A percentile compares a stretch with the other conserved stretches of the same genome.
Conservation (phyloP, 2,888 invertebrate genomes). For the Melipona bicolor region DNA sequence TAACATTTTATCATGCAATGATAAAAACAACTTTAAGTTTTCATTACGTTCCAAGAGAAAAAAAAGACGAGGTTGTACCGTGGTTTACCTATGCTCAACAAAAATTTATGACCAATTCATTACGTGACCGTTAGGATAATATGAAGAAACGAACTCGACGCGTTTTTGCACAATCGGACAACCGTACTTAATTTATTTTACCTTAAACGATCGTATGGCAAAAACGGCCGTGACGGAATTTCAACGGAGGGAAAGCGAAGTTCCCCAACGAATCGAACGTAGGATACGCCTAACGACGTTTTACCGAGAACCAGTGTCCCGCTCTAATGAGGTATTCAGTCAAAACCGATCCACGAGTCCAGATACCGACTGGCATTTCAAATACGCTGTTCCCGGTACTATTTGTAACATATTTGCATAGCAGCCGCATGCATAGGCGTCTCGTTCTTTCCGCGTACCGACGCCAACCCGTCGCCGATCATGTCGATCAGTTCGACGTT, state of each 20-base stretch:
- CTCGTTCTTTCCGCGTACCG: constrained; percentile 38
- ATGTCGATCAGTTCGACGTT: not conserved
- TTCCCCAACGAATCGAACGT: constrained; percentile 20
- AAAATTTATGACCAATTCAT: constrained; percentile 41
- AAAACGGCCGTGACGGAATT: constrained; percentile 49
- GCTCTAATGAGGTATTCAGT: constrained; percentile 64
- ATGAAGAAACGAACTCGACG: not conserved
- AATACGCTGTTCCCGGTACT: constrained; percentile 55
- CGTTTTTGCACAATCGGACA: constrained; percentile 31
- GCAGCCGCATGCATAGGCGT: constrained; percentile 4
- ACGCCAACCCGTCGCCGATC: constrained; percentile 6
- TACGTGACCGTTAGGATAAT: not conserved
- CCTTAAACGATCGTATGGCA: constrained; percentile 31
- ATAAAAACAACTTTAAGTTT: not conserved
- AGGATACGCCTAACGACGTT: constrained; percentile 62
- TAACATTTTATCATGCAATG: too few species aligned
- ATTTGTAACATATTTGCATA: constrained; percentile 61
- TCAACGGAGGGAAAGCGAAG: constrained; percentile 34
- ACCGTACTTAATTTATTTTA: constrained; percentile 22
- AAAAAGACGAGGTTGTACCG: too few species aligned
- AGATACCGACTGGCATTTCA: constrained; percentile 54
- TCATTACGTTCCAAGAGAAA: not conserved
- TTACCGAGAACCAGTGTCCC: constrained; percentile 53
- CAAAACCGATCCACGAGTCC: constrained; percentile 63
- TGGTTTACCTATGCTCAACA: not conserved